Percentiles rank a stretch among this genome's conserved stretches.
Conservation (phyloP, 2,113 vertebrate genomes). For the Hystrix cristata region DNA sequence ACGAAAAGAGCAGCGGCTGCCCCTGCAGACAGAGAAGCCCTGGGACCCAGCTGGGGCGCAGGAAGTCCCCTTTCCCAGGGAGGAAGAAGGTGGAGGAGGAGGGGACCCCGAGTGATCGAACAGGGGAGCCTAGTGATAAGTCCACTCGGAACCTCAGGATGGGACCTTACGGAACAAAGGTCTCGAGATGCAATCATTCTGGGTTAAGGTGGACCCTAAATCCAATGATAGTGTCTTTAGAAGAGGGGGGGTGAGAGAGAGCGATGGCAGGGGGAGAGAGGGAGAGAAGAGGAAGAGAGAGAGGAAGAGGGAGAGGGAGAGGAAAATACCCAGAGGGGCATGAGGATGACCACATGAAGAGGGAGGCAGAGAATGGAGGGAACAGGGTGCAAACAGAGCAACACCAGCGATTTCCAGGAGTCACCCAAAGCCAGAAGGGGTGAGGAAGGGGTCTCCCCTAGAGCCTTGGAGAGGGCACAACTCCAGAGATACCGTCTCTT, state of each 20-base stretch:
- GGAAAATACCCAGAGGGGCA: not conserved
- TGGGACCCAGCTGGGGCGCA: not conserved
- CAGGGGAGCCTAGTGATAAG: not conserved
- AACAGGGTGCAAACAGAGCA: not conserved
- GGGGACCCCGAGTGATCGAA: not conserved
- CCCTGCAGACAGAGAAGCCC: not conserved
- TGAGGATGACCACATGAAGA: not conserved
- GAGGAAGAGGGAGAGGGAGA: not conserved
- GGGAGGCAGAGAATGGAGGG: not conserved
- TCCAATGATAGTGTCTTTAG: not conserved
- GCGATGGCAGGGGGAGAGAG: not conserved
- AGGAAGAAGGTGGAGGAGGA: not conserved
- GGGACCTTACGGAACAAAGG: not conserved
- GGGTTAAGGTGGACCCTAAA: not conserved
- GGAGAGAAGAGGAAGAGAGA: not conserved
- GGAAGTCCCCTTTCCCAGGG: not conserved
- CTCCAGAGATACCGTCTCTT: fast-evolving
- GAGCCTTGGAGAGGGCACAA: not conserved
- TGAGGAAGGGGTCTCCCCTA: not conserved
- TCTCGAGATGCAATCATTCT: not conserved
- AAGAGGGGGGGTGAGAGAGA: not conserved
- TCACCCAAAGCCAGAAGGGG: not conserved
- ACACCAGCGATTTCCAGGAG: fast-evolving
- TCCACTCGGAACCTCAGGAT: not conserved
- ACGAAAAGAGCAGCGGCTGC: not conserved